Conservation (phyloP, 1,140 invertebrate species). For the Drosophila mayri region DNA sequence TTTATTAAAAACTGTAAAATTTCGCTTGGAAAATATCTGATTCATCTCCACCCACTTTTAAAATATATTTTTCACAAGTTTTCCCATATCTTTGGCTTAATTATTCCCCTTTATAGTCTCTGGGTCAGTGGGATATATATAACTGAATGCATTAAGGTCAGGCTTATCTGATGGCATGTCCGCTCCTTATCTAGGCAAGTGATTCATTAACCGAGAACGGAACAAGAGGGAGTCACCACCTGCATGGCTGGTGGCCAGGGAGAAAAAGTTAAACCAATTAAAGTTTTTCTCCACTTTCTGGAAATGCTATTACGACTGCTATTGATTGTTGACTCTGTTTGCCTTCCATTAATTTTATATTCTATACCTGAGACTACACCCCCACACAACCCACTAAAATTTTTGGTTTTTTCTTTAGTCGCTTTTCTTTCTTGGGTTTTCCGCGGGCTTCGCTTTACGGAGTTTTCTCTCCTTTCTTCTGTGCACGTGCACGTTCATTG, state of each 20-base stretch:
- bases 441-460: not conserved
- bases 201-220: slow-evolving; percentile 30
- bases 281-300: slow-evolving; percentile 34
- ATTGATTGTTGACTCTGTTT: slow-evolving; percentile 37
- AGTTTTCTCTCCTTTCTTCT: slow-evolving; percentile 21
- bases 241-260: not conserved
- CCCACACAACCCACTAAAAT: not conserved
- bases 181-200: slow-evolving; percentile 32
- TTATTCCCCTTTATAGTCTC: not conserved
- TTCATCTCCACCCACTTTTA: not conserved
- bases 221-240: not conserved
- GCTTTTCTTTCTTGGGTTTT: slow-evolving; percentile 19
- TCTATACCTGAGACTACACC: slow-evolving; percentile 34
- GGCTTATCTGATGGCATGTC: slow-evolving; percentile 42
- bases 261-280: slow-evolving; percentile 43
- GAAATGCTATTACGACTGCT: slow-evolving; percentile 16
- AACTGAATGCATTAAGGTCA: slow-evolving; percentile 43
- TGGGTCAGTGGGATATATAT: not conserved
- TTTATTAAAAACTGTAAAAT: slow-evolving; percentile 1
- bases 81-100: slow-evolving; percentile 6
- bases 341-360: slow-evolving; percentile 51
- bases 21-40: not conserved
- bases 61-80: slow-evolving; percentile 11
- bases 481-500: slow-evolving; percentile 46
- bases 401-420: slow-evolving; percentile 9